Conservation (phyloP, 2,797 vertebrate species). For the Pseudochirops cupreus region DNA sequence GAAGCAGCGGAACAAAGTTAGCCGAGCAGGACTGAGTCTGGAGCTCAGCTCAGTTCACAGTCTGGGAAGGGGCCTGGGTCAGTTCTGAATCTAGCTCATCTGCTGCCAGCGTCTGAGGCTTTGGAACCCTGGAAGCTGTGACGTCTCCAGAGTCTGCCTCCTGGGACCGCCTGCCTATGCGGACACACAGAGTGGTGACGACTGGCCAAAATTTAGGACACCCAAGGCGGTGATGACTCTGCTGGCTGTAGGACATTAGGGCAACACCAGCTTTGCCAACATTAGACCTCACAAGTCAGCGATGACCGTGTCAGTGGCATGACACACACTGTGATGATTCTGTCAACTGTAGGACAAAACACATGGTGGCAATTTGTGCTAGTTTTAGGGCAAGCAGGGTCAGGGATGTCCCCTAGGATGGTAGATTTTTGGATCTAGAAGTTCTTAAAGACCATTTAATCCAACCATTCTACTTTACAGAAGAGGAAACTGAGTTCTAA, state of each 20-base stretch:
- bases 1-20: neutral
- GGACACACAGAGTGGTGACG: neutral
- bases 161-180: neutral
- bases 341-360: neutral
- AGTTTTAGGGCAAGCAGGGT: neutral
- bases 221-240: neutral
- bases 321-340: neutral
- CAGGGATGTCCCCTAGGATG: neutral
- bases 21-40: constrained; percentile 52
- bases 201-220: neutral
- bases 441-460: neutral
- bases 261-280: neutral
- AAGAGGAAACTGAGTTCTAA: neutral
- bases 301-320: neutral
- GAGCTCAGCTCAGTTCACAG: constrained; percentile 15
- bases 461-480: neutral
- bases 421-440: neutral
- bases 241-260: neutral
- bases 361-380: neutral
- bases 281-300: neutral
- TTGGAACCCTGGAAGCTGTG: neutral
- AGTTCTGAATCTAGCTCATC: constrained; percentile 39
- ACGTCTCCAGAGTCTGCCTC: neutral
- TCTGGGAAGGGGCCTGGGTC: constrained; percentile 48
- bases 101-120: neutral